phyloP scores from a whole-genome alignment of 2,888 invertebrate genomes.

The Antheraea yamamai region DNA sequence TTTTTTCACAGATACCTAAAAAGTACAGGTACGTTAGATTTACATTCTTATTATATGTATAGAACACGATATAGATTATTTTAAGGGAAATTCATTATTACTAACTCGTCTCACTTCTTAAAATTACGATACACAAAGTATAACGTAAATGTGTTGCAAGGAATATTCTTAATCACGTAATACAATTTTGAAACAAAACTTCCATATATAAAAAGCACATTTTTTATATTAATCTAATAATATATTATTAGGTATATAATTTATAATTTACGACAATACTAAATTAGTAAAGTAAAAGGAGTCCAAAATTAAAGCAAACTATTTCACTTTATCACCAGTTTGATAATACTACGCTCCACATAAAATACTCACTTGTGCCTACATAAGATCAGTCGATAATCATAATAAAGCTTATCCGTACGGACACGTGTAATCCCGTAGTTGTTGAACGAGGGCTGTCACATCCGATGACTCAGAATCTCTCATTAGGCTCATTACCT shows the following conservation, averaged over 20 bases:
- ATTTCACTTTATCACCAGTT: background rate
- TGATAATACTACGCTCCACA: background rate
- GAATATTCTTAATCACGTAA: background rate
- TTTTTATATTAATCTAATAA: background rate
- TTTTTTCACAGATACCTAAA: too few species aligned
- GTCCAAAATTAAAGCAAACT: background rate
- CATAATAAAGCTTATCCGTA: conserved; percentile 61
- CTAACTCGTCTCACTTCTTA: background rate
- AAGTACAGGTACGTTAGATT: too few species aligned
- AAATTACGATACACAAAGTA: background rate
- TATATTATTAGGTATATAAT: background rate
- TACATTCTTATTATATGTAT: too few species aligned
- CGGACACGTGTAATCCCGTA: conserved; percentile 55
- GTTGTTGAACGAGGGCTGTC: conserved; percentile 45
- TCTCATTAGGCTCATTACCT: conserved; percentile 35
- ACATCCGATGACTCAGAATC: conserved; percentile 43
- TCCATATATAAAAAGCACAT: background rate
- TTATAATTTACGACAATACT: background rate
- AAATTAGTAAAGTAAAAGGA: background rate
- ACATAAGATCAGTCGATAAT: conserved; percentile 21
- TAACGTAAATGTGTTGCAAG: background rate
- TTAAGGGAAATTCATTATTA: background rate
- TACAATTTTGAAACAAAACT: background rate
- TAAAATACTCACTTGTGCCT: background rate
- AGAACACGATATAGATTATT: too few species aligned